phyloP scores from a whole-genome alignment of 2,797 vertebrate genomes.

The Microctenopoma lineatum region DNA sequence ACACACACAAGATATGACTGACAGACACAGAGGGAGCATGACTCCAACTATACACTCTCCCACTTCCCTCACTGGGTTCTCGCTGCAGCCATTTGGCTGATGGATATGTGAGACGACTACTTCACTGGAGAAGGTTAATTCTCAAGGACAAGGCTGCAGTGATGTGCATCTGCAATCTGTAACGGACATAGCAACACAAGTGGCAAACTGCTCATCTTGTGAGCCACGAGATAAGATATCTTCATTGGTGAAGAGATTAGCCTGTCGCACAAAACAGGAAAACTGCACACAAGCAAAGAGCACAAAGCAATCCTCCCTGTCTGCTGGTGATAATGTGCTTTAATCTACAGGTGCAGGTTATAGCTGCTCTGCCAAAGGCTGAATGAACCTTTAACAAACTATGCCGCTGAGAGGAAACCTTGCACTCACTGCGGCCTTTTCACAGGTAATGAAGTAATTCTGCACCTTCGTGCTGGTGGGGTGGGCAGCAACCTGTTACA shows the following conservation, averaged over 20 bases:
- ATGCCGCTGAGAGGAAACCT: slow-evolving; percentile 4
- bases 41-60: slow-evolving; percentile 5
- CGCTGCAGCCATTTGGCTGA: slow-evolving; percentile 26
- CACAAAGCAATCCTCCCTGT: not conserved
- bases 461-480: slow-evolving; percentile 4
- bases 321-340: not conserved
- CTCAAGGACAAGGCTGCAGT: slow-evolving; percentile 60
- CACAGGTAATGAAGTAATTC: slow-evolving; percentile 37
- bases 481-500: slow-evolving; percentile 40
- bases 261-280: slow-evolving; percentile 24
- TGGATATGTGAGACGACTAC: slow-evolving; percentile 44
- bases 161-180: slow-evolving; percentile 31
- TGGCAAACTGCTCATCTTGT: slow-evolving; percentile 7
- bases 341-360: not conserved
- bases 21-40: slow-evolving; percentile 23
- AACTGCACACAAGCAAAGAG: slow-evolving; percentile 6
- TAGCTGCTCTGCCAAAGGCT: slow-evolving; percentile 2
- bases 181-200: slow-evolving; percentile 10
- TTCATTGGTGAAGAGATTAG: slow-evolving; percentile 33
- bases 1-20: slow-evolving; percentile 38
- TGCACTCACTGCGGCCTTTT: slow-evolving; percentile 14
- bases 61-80: not conserved
- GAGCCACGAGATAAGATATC: slow-evolving; percentile 16
- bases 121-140: slow-evolving; percentile 48
- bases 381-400: slow-evolving; percentile 19